Evolutionary conservation across 2,113 vertebrate genomes (phyloP).

Genomic region (Triplophysa dalaica): DNA sequence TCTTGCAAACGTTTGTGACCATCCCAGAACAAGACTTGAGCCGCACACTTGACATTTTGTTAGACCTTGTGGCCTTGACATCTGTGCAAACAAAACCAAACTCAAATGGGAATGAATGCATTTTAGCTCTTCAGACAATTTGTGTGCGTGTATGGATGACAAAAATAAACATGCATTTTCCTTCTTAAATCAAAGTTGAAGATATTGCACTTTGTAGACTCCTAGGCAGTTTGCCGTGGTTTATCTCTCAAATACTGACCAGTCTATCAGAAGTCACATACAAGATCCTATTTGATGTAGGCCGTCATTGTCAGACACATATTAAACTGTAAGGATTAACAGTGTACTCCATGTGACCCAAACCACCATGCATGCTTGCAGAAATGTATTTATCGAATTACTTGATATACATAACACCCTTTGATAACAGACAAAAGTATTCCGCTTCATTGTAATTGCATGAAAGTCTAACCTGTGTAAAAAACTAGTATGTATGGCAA

Average conservation of each 20-base stretch:
- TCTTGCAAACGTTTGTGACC: slow-evolving; percentile 15
- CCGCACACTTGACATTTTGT: background rate
- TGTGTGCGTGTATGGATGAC: slow-evolving; percentile 1
- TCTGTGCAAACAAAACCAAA: slow-evolving; percentile 1
- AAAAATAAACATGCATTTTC: background rate
- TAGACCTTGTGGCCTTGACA: background rate
- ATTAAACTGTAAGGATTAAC: slow-evolving; percentile 44
- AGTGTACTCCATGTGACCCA: slow-evolving; percentile 57
- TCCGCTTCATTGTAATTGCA: slow-evolving; percentile 74
- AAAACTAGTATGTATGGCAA: slow-evolving; percentile 64
- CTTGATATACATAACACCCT: slow-evolving; percentile 68
- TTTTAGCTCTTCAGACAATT: slow-evolving; percentile 8
- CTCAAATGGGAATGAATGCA: background rate
- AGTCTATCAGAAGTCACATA: slow-evolving; percentile 43
- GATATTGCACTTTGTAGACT: slow-evolving; percentile 67
- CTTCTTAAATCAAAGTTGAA: slow-evolving; percentile 23
- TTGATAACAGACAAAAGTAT: slow-evolving; percentile 68
- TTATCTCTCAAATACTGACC: slow-evolving; percentile 35
- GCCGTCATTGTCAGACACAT: slow-evolving; percentile 39
- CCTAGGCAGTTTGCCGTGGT: slow-evolving; percentile 44
- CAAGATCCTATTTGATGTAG: slow-evolving; percentile 30
- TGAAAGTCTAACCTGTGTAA: slow-evolving; percentile 72
- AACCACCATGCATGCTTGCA: slow-evolving; percentile 46
- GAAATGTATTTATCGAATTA: slow-evolving; percentile 65
- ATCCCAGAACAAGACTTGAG: slow-evolving; percentile 25